Evolutionary conservation across 2,113 vertebrate species (phyloP).

Genomic region (Ibidorhyncha struthersii): DNA sequence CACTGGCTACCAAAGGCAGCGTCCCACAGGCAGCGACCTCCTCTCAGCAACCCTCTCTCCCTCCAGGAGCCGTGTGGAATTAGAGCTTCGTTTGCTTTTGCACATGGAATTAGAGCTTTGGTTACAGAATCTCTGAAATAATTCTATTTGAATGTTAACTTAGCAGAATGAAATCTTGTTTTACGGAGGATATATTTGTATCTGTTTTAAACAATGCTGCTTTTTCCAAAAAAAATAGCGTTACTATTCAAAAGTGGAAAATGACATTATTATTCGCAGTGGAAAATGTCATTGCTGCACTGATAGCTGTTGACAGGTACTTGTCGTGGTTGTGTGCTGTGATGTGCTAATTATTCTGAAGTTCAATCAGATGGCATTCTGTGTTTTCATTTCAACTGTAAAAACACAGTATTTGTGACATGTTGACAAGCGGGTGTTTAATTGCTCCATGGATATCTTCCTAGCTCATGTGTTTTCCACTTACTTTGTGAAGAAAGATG

Average conservation of each 20-base stretch:
- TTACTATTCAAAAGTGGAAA: not conserved
- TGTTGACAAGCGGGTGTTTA: conserved; percentile 32
- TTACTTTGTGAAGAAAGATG: not conserved
- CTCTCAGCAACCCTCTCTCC: not conserved
- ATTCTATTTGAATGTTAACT: not conserved
- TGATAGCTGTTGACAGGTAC: conserved; percentile 60
- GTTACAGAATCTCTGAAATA: not conserved
- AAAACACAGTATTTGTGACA: conserved; percentile 33
- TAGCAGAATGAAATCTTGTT: conserved; percentile 4
- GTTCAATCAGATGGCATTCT: conserved; percentile 59
- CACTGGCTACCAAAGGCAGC: not conserved
- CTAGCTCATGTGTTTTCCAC: not conserved
- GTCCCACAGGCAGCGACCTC: not conserved
- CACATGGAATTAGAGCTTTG: not conserved
- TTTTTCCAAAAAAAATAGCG: not conserved
- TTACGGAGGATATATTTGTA: not conserved
- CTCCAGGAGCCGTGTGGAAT: rapidly evolving
- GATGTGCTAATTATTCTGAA: conserved; percentile 67
- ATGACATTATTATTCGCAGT: not conserved
- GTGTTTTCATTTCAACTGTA: conserved; percentile 52
- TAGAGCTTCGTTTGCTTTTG: not conserved
- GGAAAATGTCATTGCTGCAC: conserved; percentile 38
- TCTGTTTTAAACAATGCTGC: not conserved
- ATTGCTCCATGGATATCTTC: conserved; percentile 22
- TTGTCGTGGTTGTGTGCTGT: conserved; percentile 5